Conservation (phyloP, 2,797 vertebrate genomes). For the Decapterus maruadsi region DNA sequence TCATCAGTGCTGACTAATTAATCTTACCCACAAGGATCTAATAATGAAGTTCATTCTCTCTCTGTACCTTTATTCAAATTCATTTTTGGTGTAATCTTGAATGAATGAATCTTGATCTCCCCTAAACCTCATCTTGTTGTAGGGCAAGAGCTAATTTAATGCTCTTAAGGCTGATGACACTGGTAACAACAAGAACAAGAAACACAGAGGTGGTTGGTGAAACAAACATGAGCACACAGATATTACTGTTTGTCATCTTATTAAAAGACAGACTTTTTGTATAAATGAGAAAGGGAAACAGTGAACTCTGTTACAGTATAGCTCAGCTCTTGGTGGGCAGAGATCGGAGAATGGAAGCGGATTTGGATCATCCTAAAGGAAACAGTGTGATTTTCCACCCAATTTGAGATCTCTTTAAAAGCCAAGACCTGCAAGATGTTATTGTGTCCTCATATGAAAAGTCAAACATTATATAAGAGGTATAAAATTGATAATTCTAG, state of each 20-base stretch:
- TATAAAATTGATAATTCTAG: not conserved
- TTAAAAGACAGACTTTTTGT: not conserved
- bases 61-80: constrained; percentile 24
- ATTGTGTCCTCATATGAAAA: not conserved
- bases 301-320: not conserved
- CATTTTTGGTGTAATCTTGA: not conserved
- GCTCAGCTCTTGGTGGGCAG: not conserved
- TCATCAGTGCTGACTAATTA: constrained; percentile 50
- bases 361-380: constrained; percentile 4
- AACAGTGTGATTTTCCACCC: constrained; percentile 13
- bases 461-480: not conserved
- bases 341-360: not conserved
- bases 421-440: not conserved
- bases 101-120: not conserved
- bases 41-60: constrained; percentile 36
- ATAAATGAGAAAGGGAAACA: not conserved
- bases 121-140: not conserved
- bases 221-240: not conserved
- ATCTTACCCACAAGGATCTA: constrained; percentile 18
- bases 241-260: not conserved
- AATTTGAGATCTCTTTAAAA: constrained; percentile 26
- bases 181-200: not conserved
- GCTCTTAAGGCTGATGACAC: not conserved
- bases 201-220: not conserved
- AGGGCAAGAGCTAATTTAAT: not conserved